Base-by-base conservation (phyloP, 2,888 invertebrate species). In the Heteropelma amictum region DNA sequence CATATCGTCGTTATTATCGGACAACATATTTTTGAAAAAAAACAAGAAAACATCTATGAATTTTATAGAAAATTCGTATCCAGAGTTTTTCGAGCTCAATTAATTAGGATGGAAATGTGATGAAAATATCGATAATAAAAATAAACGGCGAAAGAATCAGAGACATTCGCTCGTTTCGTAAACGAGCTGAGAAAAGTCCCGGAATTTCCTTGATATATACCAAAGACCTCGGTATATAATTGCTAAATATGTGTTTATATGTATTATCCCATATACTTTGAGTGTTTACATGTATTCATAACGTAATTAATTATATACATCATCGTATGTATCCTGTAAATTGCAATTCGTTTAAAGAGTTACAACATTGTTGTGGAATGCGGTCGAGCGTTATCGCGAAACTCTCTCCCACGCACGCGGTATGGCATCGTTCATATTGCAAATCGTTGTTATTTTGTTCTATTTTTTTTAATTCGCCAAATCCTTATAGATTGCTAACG, bases 331-430 rank as follows among this genome's bases (percentile, higher is more conserved):
- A 65, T 78, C 77, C 67, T 70, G 77, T 28, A 78, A 78, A 78
- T 60, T 77, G 77, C 78, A 77, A 78, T 77, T 77, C 74, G 74
- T 72, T 77, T 72, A 54, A 73, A 70, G 54, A 61, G 69, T 78
- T 78, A 77, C 78, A 72, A 74, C 78, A 78, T 53, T 70, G 71
- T 69, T 35, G 10, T 23, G 78, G 77, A 78, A 78, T 77, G 78
- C 78, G 78, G 77, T 74, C 78, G 76, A 40, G 30, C 74, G 65
- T 77, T 77, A 78, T 78, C 77, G 72, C 35, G 45, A 12, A 72
- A 60, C n/a, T 10, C 38, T 19, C 69, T 69, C 69, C 61, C 61
- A 61, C 69, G 56, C 53, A 51, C 17, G 56, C 40, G 33, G n/a
- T 49, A 49, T 19, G 35, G 35, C 38, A 5, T 14, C 5, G 10